These are phyloP conservation scores for Spinus olivaceus DNA, from an alignment of 2,797 vertebrate genomes.

Conservation along the genomic window DNA sequence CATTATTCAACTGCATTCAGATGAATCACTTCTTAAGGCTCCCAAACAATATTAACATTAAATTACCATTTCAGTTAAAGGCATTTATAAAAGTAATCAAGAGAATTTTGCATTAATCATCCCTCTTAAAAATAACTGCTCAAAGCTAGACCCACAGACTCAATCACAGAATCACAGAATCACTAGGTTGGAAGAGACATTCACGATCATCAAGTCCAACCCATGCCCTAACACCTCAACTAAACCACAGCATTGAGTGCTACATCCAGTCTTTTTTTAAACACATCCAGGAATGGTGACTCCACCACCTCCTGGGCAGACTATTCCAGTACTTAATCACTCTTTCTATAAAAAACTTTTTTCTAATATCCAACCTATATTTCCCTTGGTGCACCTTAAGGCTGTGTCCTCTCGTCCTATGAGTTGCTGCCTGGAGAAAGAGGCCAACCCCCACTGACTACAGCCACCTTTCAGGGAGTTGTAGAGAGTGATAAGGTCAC, in stretches of 20 bases:
- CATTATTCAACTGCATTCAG: background rate
- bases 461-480: background rate
- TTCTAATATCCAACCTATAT: background rate
- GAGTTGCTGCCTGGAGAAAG: background rate
- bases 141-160: background rate
- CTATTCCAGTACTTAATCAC: background rate
- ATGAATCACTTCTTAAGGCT: background rate
- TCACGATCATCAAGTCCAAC: background rate
- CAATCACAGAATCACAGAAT: background rate
- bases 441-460: no score
- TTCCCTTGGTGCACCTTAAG: rapidly evolving
- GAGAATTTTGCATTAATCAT: background rate
- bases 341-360: background rate
- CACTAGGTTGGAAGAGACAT: background rate
- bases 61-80: background rate
- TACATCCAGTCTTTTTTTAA: background rate
- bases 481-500: background rate
- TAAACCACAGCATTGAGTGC: background rate
- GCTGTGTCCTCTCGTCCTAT: rapidly evolving
- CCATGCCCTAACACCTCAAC: background rate
- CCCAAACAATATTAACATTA: background rate
- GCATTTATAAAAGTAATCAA: background rate
- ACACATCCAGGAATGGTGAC: background rate
- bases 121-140: background rate
- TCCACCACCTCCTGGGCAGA: background rate